Evolutionary conservation across 1,140 invertebrate species (phyloP), one percentile per base, ranked within the genome.

Genomic region (Drosophila kikkawai): DNA sequence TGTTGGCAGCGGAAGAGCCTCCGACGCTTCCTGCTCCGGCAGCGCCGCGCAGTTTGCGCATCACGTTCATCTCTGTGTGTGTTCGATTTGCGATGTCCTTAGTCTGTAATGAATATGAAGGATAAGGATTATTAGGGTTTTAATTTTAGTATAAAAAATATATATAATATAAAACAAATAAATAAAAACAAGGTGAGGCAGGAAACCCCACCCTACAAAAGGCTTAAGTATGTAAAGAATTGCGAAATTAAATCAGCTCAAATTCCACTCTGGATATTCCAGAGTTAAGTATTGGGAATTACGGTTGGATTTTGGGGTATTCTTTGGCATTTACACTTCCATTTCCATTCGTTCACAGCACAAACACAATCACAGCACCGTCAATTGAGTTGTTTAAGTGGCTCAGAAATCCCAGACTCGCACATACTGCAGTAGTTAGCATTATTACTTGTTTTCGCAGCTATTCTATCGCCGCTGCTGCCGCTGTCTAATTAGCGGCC

Each of bases 21-120:
- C 93, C 65, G 32, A 36, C 48, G 53, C 91, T 63, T 59, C 81
- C 66, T 63, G 80, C 66, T 50, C 64, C 76, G 32, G 86, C 93
- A 61, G 94, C 94, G 81, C 96, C 95, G 87, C 96, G 94, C 92
- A 97, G 94, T 95, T 97, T 97, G 79, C 96, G 95, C 96, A 97
- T 96, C 92, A 97, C 95, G 94, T 97, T 97, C 97, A 97, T 97
- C 56, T 59, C 37, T 55, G 36, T 60, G 47, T 48, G 34, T 48
- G 36, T 48, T 45, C 8, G 42, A 26, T 32, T 48, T 19, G 19
- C 60, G 47, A 19, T 75, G 19, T 61, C 37, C 55, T 85, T 66
- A 88, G 63, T 80, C 83, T 87, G 60, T 6, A 56, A 69, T 13
- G 12, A 51, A 34, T 15, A 19, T 32, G 22, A 29, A 12, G 22